These are phyloP conservation scores for Tillus elongatus DNA, from an alignment of 2,888 invertebrate species.

Conservation along the genomic window DNA sequence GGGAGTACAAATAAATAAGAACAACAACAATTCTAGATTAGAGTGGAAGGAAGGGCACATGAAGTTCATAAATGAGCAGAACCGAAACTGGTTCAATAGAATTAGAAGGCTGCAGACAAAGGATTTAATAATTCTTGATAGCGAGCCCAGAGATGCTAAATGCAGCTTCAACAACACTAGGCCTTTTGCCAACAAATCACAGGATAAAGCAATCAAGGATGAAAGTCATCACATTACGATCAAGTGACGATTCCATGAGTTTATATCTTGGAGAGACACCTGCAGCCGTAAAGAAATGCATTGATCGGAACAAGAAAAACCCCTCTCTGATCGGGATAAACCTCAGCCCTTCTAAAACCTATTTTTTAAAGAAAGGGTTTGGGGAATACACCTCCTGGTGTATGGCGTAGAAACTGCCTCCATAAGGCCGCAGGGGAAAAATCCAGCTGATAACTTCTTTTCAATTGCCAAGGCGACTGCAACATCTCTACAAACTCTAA, in stretches of 20 bases:
- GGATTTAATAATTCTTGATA: no score
- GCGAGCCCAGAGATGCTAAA: no score
- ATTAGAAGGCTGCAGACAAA: no score
- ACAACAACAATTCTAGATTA: neutral
- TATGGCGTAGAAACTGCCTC: constrained; percentile 20
- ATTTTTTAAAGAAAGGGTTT: constrained; percentile 17
- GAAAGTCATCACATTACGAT: constrained; percentile 15
- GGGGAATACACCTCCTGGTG: constrained; percentile 26
- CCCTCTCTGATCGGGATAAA: constrained; percentile 20
- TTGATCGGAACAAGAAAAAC: constrained; percentile 16
- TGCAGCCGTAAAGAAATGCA: constrained; percentile 7
- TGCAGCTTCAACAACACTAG: constrained; percentile 21
- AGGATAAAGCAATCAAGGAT: constrained; percentile 9
- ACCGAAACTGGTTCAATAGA: constrained; percentile 6
- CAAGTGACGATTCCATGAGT: constrained; percentile 18
- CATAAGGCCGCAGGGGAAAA: constrained; percentile 19
- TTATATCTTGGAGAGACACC: constrained; percentile 13
- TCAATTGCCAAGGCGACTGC: constrained; percentile 21
- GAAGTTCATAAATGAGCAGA: neutral
- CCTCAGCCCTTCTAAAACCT: constrained; percentile 19
- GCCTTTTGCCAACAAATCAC: constrained; percentile 16
- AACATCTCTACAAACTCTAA: constrained; percentile 13
- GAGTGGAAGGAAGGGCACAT: constrained; percentile 5
- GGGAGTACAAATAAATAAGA: constrained; percentile 8
- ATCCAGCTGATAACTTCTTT: no score